Evolutionary conservation across 2,113 vertebrate species (phyloP).

Genomic region (Mesocricetus auratus): DNA sequence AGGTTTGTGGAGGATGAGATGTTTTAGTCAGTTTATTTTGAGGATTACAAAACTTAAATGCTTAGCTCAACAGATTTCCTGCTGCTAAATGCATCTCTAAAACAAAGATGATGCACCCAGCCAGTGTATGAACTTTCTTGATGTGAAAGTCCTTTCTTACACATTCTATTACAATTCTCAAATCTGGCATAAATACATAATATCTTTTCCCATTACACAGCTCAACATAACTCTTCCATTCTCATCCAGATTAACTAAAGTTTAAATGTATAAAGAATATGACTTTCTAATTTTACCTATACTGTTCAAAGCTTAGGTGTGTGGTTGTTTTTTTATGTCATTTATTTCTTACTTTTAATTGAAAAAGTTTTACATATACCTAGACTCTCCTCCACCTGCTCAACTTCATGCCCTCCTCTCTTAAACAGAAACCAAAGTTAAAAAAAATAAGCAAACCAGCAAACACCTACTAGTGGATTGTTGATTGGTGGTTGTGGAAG

Average conservation of each 20-base stretch:
- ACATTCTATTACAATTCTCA: neutral
- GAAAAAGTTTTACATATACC: neutral
- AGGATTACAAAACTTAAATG: neutral
- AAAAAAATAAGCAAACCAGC: too few relatives aligned
- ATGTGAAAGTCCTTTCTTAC: neutral
- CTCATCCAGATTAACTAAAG: neutral
- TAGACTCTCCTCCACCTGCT: too few relatives aligned
- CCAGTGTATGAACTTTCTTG: neutral
- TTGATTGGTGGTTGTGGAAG: neutral
- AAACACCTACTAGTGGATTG: neutral
- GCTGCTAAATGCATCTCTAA: neutral
- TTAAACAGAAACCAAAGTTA: neutral
- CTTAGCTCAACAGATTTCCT: neutral
- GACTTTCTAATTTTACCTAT: neutral
- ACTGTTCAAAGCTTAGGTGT: neutral
- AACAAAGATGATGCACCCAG: neutral
- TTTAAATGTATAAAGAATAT: neutral
- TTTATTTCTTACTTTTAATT: neutral
- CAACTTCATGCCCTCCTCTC: too few relatives aligned
- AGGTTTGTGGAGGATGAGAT: neutral
- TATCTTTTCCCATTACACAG: neutral
- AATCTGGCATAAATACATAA: neutral
- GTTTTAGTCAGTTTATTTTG: neutral
- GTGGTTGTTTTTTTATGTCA: neutral
- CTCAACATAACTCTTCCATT: neutral